phyloP scores from a whole-genome alignment of 2,888 invertebrate species.

The Rhyacophila evoluta region DNA sequence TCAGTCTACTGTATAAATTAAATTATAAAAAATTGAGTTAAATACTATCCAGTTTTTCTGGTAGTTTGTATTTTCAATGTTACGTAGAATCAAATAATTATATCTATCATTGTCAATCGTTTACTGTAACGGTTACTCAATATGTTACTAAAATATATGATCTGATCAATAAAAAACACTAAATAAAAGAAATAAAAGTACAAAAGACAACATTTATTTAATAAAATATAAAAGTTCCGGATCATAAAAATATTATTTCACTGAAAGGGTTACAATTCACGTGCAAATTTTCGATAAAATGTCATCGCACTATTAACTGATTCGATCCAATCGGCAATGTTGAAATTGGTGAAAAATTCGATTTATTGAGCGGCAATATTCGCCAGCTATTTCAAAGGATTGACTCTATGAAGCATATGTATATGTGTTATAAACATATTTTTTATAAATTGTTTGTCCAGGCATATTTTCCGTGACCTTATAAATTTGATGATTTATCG shows the following conservation, averaged over 20 bases:
- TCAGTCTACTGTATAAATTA: too few relatives aligned
- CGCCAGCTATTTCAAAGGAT: slow-evolving; percentile 25
- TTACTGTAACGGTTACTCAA: too few relatives aligned
- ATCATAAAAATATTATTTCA: neutral
- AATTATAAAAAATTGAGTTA: too few relatives aligned
- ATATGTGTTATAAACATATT: neutral
- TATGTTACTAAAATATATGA: too few relatives aligned
- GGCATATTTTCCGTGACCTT: neutral
- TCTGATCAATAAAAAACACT: too few relatives aligned
- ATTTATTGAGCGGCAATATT: slow-evolving; percentile 23
- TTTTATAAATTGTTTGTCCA: neutral
- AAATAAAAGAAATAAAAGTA: too few relatives aligned
- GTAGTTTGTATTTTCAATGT: too few relatives aligned
- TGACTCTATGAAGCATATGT: neutral
- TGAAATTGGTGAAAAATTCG: slow-evolving; percentile 29
- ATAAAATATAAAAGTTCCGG: neutral
- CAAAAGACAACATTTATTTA: too few relatives aligned
- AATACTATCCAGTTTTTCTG: too few relatives aligned
- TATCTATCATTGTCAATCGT: too few relatives aligned
- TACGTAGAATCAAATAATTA: too few relatives aligned
- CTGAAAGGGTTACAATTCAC: slow-evolving; percentile 25
- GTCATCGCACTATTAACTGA: slow-evolving; percentile 30
- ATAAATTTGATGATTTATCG: neutral
- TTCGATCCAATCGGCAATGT: slow-evolving; percentile 38
- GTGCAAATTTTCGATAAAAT: slow-evolving; percentile 10